Base-by-base conservation (phyloP, 2,797 vertebrate genomes). In the Sebastes minor region DNA sequence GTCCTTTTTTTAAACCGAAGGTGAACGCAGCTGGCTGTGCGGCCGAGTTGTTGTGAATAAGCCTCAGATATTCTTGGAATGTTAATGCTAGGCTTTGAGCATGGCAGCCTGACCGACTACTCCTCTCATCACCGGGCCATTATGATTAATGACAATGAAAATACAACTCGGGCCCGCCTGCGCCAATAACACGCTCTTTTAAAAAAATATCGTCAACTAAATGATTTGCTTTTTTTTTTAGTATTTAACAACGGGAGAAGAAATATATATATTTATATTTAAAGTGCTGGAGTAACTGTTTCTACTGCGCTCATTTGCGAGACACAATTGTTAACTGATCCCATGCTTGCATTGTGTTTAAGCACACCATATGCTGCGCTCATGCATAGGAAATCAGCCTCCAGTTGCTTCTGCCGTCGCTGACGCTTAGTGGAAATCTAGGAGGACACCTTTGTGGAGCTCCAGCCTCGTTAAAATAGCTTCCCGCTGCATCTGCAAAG, bases 381-480 rank as follows among this genome's bases (percentile, higher is more conserved):
- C 88, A 86, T 83, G 91, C 86, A 91, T 81, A 89, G 65, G 76
- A 60, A 89, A 92, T 87, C 68, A 72, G 78, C 80, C 72, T 82
- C 61, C 30, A 74, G 76, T 67, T 67, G 74, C 77, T 32, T 81
- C 67, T 42, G 61, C 82, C 71, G n/a, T 81, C 61, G 56, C 81
- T 27, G 64, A 78, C 53, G 52, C 82, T 74, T 28, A 38, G 75
- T 72, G 81, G 78, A 91, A 91, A 87, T 83, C 87, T 23, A 81
- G 67, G 74, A 81, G 84, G 75, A 88, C 88, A 78, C 85, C 80
- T 92, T 89, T 84, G 87, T 77, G 70, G 71, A 79, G 86, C 82
- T 81, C 42, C 79, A 75, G 87, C 83, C 89, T 85, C 89, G 90
- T 94, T 94, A 94, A 95, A 95, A 95, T 93, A 95, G 93, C 91